A percentile compares a stretch with the other conserved stretches of the same genome.
phyloP scores from a whole-genome alignment of 2,797 vertebrate species.

The Sphenodon punctatus region DNA sequence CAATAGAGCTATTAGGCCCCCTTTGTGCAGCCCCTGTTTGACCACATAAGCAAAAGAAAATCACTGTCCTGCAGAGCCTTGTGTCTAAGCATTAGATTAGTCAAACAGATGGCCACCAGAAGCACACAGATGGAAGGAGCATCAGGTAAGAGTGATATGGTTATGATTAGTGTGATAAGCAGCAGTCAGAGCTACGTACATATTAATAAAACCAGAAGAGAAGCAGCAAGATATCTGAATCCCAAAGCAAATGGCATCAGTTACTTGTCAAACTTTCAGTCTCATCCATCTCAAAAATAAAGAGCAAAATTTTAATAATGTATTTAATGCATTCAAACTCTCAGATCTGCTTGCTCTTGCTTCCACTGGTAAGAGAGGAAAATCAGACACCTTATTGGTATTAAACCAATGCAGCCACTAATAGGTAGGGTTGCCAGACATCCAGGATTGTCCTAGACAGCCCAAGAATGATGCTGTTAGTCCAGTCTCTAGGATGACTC shows the following conservation, averaged over 20 bases:
- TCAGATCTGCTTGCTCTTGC: not conserved
- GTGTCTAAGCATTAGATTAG: not conserved
- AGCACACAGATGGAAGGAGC: not conserved
- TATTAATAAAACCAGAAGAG: not conserved
- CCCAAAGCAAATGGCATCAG: not conserved
- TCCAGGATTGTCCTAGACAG: no score
- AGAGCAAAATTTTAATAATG: not conserved
- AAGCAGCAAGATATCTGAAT: not conserved
- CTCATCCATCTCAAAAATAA: not conserved
- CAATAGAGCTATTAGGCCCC: no score
- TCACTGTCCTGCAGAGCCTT: not conserved
- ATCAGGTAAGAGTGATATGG: not conserved
- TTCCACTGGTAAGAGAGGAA: not conserved
- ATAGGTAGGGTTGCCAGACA: no score
- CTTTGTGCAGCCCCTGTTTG: no score
- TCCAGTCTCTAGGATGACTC: no score
- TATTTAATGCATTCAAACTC: constrained; percentile 16
- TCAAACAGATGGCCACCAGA: not conserved
- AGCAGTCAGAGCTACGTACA: not conserved
- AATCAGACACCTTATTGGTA: not conserved
- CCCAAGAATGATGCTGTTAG: no score
- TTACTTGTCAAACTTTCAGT: not conserved
- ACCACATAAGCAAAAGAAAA: no score
- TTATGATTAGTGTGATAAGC: not conserved
- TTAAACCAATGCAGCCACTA: not conserved